A percentile compares a stretch with the other conserved stretches of the same genome.
Conservation (phyloP, 2,797 vertebrate species). For the Dermochelys coriacea region DNA sequence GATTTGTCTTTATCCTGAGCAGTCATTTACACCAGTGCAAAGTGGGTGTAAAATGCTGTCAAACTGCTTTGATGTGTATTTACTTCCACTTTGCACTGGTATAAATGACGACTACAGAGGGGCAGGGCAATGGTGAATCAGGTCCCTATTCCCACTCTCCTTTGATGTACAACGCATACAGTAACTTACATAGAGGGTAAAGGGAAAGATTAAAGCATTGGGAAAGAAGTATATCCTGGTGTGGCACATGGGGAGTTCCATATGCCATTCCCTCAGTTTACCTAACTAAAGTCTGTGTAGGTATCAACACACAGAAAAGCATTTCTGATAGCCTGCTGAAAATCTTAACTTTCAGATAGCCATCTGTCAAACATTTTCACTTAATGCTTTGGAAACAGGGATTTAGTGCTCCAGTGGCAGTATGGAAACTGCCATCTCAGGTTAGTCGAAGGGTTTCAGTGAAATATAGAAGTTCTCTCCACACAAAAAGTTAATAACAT, state of each 20-base stretch:
- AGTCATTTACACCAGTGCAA: not conserved
- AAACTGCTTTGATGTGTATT: not conserved
- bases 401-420: not conserved
- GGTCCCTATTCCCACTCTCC: not conserved
- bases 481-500: slow-evolving; percentile 66
- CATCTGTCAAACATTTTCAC: not conserved
- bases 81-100: not conserved
- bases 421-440: slow-evolving; percentile 8
- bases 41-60: not conserved
- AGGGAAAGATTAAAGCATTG: not conserved
- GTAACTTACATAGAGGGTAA: not conserved
- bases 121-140: not conserved
- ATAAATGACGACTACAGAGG: not conserved
- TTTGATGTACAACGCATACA: not conserved
- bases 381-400: slow-evolving; percentile 50
- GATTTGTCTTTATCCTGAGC: not conserved
- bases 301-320: not conserved
- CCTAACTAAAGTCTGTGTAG: not conserved
- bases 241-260: not conserved
- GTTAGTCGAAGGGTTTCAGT: slow-evolving; percentile 43
- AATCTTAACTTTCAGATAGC: slow-evolving; percentile 26
- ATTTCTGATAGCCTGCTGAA: not conserved
- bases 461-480: slow-evolving; percentile 62
- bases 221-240: not conserved
- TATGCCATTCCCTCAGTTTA: not conserved